Conservation (phyloP, 2,888 invertebrate genomes). For the Eudemis profundana region DNA sequence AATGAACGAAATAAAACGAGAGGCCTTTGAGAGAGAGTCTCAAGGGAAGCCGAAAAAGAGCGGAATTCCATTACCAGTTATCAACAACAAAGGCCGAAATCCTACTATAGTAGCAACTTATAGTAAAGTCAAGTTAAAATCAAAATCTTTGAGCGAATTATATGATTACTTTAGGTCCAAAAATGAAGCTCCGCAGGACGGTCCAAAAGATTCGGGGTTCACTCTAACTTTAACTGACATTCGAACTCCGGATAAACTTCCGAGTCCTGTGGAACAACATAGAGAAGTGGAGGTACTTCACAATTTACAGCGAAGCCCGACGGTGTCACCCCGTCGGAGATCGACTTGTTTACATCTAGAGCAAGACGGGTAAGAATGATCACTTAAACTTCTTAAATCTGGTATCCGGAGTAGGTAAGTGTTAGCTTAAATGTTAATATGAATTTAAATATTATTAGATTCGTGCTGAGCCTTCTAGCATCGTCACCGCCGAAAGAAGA, state of each 20-base stretch:
- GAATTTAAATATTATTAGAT: slow-evolving; percentile 56
- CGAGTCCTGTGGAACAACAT: slow-evolving; percentile 84
- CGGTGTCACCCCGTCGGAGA: slow-evolving; percentile 81
- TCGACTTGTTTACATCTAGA: slow-evolving; percentile 72
- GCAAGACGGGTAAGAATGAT: slow-evolving; percentile 72
- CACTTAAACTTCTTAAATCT: neutral
- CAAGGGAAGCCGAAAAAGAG: slow-evolving; percentile 66
- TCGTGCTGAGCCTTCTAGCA: slow-evolving; percentile 72
- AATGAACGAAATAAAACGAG: slow-evolving; percentile 71
- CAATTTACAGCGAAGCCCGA: slow-evolving; percentile 88
- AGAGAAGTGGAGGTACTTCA: slow-evolving; percentile 89
- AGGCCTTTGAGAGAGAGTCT: slow-evolving; percentile 61
- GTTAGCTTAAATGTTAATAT: neutral
- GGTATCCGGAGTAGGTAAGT: neutral
- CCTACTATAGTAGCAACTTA: slow-evolving; percentile 57
- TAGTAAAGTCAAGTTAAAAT: slow-evolving; percentile 73
- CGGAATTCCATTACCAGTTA: slow-evolving; percentile 76
- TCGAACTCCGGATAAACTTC: slow-evolving; percentile 71
- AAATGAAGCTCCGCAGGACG: slow-evolving; percentile 60
- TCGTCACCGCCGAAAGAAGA: slow-evolving; percentile 64
- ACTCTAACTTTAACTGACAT: slow-evolving; percentile 71
- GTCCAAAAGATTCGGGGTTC: slow-evolving; percentile 65
- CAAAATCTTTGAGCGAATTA: slow-evolving; percentile 79
- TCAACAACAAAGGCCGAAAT: slow-evolving; percentile 63
- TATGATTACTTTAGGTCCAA: slow-evolving; percentile 81